A percentile compares a stretch with the other conserved stretches of the same genome.
phyloP scores from a whole-genome alignment of 2,113 vertebrate genomes.

The Xenus cinereus region DNA sequence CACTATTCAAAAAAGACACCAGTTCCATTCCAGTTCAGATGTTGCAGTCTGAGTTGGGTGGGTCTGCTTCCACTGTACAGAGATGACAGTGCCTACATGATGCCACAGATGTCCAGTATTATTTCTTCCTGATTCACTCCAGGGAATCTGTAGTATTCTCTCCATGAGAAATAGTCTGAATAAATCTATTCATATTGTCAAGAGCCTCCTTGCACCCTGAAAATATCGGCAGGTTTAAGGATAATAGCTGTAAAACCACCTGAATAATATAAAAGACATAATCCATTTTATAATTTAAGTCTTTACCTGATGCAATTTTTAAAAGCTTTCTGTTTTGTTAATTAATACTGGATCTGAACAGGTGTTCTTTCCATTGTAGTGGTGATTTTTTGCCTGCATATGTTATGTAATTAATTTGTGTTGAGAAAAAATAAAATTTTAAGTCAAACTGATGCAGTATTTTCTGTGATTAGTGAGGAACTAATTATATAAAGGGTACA shows the following conservation, averaged over 20 bases:
- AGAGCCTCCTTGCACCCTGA: neutral
- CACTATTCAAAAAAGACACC: neutral
- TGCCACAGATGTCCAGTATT: neutral
- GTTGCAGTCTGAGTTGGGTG: neutral
- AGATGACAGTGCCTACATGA: accelerated
- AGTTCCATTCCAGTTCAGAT: neutral
- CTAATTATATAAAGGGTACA: neutral
- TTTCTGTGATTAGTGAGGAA: neutral
- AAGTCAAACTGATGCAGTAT: neutral
- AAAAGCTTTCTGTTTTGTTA: neutral
- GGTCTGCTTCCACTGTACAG: neutral
- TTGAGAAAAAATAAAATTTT: neutral
- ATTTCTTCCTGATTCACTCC: neutral
- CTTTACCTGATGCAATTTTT: neutral
- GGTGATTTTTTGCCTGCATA: neutral
- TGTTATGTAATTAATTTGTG: neutral
- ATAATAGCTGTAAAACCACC: neutral
- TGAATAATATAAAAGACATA: neutral
- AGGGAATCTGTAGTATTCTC: neutral
- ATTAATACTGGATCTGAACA: neutral
- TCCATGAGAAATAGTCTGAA: neutral
- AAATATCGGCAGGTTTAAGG: neutral
- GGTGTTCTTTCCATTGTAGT: neutral
- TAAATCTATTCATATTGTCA: neutral
- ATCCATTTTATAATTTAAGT: neutral